These are phyloP conservation scores for Thyatira batis DNA, from an alignment of 2,888 invertebrate species.

Conservation along the genomic window DNA sequence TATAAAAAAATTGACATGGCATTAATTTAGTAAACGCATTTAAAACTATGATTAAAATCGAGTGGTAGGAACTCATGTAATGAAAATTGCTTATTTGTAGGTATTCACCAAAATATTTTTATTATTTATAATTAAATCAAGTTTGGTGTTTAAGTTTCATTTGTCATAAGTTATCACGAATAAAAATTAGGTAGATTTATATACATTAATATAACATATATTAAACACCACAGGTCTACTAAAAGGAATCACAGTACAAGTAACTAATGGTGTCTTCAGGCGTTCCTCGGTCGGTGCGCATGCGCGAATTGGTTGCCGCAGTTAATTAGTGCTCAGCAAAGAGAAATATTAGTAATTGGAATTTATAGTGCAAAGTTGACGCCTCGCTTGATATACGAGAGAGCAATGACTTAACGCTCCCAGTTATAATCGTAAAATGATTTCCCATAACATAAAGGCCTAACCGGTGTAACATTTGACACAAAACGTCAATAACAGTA, in stretches of 20 bases:
- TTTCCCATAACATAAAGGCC: slow-evolving; percentile 9
- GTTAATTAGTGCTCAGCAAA: slow-evolving; percentile 71
- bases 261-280: slow-evolving; percentile 75
- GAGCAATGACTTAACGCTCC: slow-evolving; percentile 37
- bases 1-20: slow-evolving; percentile 24
- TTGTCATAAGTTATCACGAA: no score
- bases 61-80: no score
- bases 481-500: slow-evolving; percentile 19
- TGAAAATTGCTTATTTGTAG: no score
- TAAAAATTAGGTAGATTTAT: no score
- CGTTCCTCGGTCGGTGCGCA: slow-evolving; percentile 65
- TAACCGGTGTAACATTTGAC: slow-evolving; percentile 19
- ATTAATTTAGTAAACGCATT: neutral
- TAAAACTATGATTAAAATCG: no score
- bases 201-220: no score
- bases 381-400: slow-evolving; percentile 47
- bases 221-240: no score
- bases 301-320: slow-evolving; percentile 68
- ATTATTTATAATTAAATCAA: no score
- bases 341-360: slow-evolving; percentile 73
- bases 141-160: no score
- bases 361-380: slow-evolving; percentile 59
- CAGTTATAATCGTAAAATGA: slow-evolving; percentile 23
- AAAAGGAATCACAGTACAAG: slow-evolving; percentile 48
- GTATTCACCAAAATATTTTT: no score